Percentiles rank a stretch among this genome's conserved stretches.
Evolutionary conservation across 2,797 vertebrate genomes (phyloP).

Genomic region (Huso huso): DNA sequence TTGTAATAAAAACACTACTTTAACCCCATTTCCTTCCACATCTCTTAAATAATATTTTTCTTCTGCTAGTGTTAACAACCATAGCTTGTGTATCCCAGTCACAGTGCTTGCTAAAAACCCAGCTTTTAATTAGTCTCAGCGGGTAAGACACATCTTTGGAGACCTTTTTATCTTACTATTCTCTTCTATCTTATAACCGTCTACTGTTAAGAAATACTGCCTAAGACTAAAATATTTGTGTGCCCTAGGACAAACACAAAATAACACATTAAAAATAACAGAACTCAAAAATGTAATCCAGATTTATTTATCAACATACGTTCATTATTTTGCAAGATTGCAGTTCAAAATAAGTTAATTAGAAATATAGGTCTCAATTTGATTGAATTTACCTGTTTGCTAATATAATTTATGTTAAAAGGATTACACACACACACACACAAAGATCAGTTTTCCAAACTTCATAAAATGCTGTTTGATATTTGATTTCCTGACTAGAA

Average conservation of each 20-base stretch:
- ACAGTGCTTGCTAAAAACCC: background rate
- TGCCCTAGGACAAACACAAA: slow-evolving; percentile 4
- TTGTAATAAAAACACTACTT: background rate
- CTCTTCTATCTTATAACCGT: slow-evolving; percentile 49
- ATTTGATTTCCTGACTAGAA: no score
- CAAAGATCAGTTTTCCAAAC: no score
- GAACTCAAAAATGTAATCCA: no score
- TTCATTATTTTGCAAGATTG: background rate
- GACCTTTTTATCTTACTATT: slow-evolving; percentile 55
- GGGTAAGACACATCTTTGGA: slow-evolving; percentile 56
- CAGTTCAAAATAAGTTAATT: background rate
- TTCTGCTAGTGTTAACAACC: background rate
- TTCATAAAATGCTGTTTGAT: no score
- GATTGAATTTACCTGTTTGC: no score
- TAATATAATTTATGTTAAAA: no score
- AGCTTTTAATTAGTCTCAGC: slow-evolving; percentile 61
- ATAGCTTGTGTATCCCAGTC: background rate
- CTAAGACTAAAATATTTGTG: background rate
- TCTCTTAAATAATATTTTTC: background rate
- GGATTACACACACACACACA: no score
- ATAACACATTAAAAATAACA: background rate
- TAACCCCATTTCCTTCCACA: background rate
- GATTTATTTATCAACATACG: no score
- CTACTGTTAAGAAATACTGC: slow-evolving; percentile 42
- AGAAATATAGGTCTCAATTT: no score